Evolutionary conservation across 1,140 invertebrate genomes (phyloP).

Genomic region (Hetaerina americana): DNA sequence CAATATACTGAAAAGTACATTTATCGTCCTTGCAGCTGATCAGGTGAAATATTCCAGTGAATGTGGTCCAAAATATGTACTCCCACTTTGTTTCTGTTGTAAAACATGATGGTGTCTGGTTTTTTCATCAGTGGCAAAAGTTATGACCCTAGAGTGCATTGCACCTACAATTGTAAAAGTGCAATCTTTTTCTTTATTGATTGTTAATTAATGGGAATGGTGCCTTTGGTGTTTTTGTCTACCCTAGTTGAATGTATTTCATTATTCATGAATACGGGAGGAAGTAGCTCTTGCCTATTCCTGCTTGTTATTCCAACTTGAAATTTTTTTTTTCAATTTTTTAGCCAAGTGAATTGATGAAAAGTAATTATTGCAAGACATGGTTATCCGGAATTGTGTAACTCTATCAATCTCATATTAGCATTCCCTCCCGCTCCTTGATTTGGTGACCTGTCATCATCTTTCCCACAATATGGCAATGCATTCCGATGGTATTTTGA

Average conservation of each 20-base stretch:
- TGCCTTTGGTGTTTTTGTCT: background rate
- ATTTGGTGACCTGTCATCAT: background rate
- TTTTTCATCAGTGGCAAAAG: background rate
- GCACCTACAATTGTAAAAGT: background rate
- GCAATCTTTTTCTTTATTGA: background rate
- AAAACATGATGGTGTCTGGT: background rate
- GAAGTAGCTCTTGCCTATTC: background rate
- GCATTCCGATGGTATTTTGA: background rate
- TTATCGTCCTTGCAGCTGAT: background rate
- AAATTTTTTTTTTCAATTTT: no score
- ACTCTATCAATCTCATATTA: background rate
- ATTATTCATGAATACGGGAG: background rate
- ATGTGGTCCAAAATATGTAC: background rate
- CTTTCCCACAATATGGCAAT: background rate
- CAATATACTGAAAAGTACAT: background rate
- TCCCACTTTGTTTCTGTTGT: background rate
- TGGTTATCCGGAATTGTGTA: background rate
- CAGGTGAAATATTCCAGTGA: no score
- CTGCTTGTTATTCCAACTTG: background rate
- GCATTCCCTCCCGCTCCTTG: background rate
- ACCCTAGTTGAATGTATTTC: background rate
- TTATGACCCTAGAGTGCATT: background rate
- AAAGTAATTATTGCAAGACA: background rate
- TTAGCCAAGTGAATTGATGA: no score
- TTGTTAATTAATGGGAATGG: background rate